Conservation (phyloP, 35 echinoderm and acorn worm species). For the Heliocidaris tuberculata region DNA sequence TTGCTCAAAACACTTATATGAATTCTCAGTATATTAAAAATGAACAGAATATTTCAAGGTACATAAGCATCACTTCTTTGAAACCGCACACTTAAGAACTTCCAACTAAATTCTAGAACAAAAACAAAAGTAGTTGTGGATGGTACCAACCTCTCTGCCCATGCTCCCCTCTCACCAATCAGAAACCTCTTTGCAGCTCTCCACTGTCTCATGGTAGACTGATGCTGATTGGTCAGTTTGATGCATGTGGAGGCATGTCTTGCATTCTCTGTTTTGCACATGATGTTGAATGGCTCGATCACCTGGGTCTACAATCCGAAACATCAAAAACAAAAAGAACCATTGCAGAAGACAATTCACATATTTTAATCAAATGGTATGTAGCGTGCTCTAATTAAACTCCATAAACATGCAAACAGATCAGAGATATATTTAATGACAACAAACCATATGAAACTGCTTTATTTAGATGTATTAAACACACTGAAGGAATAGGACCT, state of each 20-base stretch:
- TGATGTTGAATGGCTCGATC: slow-evolving; percentile 70
- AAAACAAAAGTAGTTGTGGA: neutral
- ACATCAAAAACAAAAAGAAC: neutral
- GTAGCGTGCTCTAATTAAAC: no score
- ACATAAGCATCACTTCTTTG: no score
- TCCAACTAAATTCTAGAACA: neutral
- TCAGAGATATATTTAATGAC: no score
- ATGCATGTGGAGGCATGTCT: slow-evolving; percentile 71
- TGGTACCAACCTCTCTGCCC: slow-evolving; percentile 83
- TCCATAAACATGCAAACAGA: no score
- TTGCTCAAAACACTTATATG: no score
- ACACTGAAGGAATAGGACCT: no score
- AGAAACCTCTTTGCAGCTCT: slow-evolving; percentile 93
- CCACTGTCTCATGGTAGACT: slow-evolving; percentile 93
- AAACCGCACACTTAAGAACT: neutral
- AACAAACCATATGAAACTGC: no score
- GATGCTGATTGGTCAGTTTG: slow-evolving; percentile 82
- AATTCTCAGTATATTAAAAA: no score
- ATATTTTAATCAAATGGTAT: neutral
- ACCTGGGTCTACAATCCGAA: slow-evolving; percentile 67
- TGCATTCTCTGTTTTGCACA: slow-evolving; percentile 67
- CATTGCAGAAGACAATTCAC: neutral
- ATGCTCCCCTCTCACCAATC: slow-evolving; percentile 91
- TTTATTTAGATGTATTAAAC: no score
- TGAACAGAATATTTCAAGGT: no score